Evolutionary conservation across 1,140 invertebrate species (phyloP).

Genomic region (Homalodisca vitripennis): DNA sequence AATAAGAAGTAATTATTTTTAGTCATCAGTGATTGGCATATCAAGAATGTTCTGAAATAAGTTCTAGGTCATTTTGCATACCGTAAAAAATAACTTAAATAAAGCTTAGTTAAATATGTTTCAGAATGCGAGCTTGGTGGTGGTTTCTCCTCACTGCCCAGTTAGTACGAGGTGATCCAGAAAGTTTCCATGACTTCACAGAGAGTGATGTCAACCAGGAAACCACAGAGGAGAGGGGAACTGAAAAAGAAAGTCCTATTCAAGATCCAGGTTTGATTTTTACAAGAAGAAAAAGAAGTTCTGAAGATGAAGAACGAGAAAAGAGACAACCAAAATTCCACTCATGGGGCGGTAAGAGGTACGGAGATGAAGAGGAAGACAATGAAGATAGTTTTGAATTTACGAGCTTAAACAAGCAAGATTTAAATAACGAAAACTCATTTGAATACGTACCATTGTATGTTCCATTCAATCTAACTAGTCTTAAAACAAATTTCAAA

Average conservation of each 20-base stretch:
- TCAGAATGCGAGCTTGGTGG: slow-evolving; percentile 29
- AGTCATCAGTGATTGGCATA: too few species aligned
- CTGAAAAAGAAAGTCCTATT: not conserved
- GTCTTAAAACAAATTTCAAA: too few species aligned
- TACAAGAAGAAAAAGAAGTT: not conserved
- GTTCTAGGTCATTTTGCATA: too few species aligned
- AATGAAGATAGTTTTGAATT: not conserved
- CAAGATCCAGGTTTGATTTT: too few species aligned
- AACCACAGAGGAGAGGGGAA: too few species aligned
- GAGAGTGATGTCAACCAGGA: not conserved
- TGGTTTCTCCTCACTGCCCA: slow-evolving; percentile 21
- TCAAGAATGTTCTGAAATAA: too few species aligned
- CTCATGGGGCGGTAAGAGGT: slow-evolving; percentile 18
- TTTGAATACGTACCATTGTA: not conserved
- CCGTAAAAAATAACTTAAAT: too few species aligned
- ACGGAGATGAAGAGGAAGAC: slow-evolving; percentile 8
- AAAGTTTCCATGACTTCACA: not conserved
- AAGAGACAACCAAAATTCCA: slow-evolving; percentile 22
- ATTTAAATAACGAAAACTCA: not conserved
- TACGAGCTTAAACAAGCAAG: not conserved
- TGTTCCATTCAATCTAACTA: too few species aligned
- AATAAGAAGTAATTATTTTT: too few species aligned
- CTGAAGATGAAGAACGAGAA: not conserved
- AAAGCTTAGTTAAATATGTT: too few species aligned
- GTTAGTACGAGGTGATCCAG: not conserved